Conservation (phyloP, 2,113 vertebrate species). For the Cyprinodon tularosa region DNA sequence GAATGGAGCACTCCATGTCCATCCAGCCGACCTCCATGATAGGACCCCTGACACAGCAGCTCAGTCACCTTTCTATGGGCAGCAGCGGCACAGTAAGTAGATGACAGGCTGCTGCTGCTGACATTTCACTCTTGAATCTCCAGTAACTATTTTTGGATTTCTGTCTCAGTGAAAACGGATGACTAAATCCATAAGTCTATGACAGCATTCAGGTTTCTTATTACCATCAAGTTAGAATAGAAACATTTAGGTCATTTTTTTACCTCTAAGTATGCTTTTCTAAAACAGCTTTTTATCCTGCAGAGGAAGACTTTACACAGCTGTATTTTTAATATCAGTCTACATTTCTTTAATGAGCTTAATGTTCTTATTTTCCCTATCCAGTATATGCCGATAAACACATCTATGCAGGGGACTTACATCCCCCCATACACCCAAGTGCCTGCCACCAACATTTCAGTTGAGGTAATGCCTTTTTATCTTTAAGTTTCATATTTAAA, state of each 20-base stretch:
- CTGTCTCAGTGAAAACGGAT: background rate
- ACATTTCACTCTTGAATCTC: background rate
- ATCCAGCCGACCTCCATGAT: constrained; percentile 90
- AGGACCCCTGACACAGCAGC: constrained; percentile 88
- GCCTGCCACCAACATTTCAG: constrained; percentile 85
- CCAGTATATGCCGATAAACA: constrained; percentile 87
- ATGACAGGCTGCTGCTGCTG: background rate
- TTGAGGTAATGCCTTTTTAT: constrained; percentile 80
- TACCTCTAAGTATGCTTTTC: background rate
- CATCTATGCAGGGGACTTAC: constrained; percentile 90
- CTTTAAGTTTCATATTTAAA: background rate
- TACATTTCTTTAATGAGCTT: background rate
- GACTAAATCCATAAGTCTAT: background rate
- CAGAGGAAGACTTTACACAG: background rate
- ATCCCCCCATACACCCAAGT: constrained; percentile 88
- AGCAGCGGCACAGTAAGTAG: constrained; percentile 84
- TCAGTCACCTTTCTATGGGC: constrained; percentile 89
- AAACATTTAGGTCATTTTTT: background rate
- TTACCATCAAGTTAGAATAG: background rate
- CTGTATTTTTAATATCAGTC: background rate
- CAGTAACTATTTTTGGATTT: background rate
- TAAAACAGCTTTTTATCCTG: background rate
- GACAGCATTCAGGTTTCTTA: background rate
- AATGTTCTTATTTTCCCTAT: constrained; percentile 1
- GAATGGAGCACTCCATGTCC: constrained; percentile 90